Base-by-base conservation (phyloP, 2,888 invertebrate species). In the Euzophera pinguis region DNA sequence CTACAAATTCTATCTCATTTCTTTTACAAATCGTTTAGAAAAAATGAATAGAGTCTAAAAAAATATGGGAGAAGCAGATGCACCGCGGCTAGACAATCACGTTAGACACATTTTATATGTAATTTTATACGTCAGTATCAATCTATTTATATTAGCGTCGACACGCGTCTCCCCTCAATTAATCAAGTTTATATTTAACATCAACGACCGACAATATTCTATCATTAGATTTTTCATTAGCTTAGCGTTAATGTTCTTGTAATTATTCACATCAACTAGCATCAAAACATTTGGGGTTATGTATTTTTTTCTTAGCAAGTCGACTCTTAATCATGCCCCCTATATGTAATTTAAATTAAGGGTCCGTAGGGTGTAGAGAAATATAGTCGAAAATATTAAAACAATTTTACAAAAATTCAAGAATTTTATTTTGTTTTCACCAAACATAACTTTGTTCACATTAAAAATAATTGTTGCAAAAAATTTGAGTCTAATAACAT, bases 21-120 rank as follows among this genome's bases (percentile, higher is more conserved):
- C n/a, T n/a, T n/a, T n/a, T n/a, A n/a, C n/a, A n/a, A n/a, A n/a
- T n/a, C n/a, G n/a, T n/a, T n/a, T n/a, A n/a, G n/a, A n/a, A n/a
- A n/a, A n/a, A n/a, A n/a, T n/a, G n/a, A n/a, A n/a, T n/a, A n/a
- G n/a, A 29, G 7, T 29, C 29, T 6, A 29, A 29, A 7, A 29
- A 4, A 29, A 6, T 38, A 12, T 4, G 1, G 39, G 3, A 14
- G 14, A 8, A 16, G 16, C 39, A 10, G 13, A 4, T 7, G 9
- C 39, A 14, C 10, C 8, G 9, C 5, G 6, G 1, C 12, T 32
- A 43, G 10, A 32, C 29, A 12, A 32, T 5, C 14, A 14, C 29
- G 12, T 1, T 34, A 78, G 76, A 66, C 58, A 71, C 61, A 55
- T 60, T 52, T 29, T 54, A 47, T 45, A 47, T 50, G 68, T 45